Percentiles rank a stretch among this genome's conserved stretches.
Evolutionary conservation across 2,888 invertebrate species (phyloP).

Genomic region (Seira musarum): DNA sequence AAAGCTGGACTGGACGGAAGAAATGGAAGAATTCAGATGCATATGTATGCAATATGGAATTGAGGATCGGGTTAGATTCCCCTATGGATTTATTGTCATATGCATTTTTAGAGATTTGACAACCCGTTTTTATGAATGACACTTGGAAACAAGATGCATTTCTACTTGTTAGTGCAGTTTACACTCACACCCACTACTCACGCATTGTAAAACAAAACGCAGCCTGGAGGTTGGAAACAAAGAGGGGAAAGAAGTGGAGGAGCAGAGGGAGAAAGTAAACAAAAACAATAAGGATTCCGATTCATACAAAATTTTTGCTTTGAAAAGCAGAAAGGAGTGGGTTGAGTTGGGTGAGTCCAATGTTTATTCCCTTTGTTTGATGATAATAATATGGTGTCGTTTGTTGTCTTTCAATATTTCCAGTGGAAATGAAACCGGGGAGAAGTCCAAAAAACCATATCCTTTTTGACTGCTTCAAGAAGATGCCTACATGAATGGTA

Average conservation of each 20-base stretch:
- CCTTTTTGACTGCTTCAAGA: constrained; percentile 30
- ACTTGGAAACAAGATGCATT: constrained; percentile 18
- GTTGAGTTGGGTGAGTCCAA: background rate
- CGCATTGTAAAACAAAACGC: constrained; percentile 31
- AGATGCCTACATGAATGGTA: background rate
- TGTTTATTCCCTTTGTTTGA: background rate
- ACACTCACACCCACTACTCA: constrained; percentile 9
- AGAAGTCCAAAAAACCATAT: background rate
- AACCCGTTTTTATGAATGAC: constrained; percentile 22
- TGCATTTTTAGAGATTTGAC: background rate
- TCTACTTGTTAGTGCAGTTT: constrained; percentile 16
- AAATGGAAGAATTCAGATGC: too few species aligned
- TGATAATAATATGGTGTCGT: constrained; percentile 35
- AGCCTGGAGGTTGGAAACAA: constrained; percentile 30
- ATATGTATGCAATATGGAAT: too few species aligned
- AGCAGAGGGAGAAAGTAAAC: constrained; percentile 24
- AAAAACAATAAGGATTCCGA: constrained; percentile 51
- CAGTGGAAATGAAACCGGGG: background rate
- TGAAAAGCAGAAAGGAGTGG: background rate
- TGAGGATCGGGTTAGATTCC: background rate
- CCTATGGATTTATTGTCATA: background rate
- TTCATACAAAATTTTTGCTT: constrained; percentile 13
- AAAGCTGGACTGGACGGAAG: too few species aligned
- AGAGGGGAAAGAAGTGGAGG: constrained; percentile 22
- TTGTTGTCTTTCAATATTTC: constrained; percentile 14